These are phyloP conservation scores for Hippolais icterina DNA, from an alignment of 2,113 vertebrate genomes.

Conservation along the genomic window DNA sequence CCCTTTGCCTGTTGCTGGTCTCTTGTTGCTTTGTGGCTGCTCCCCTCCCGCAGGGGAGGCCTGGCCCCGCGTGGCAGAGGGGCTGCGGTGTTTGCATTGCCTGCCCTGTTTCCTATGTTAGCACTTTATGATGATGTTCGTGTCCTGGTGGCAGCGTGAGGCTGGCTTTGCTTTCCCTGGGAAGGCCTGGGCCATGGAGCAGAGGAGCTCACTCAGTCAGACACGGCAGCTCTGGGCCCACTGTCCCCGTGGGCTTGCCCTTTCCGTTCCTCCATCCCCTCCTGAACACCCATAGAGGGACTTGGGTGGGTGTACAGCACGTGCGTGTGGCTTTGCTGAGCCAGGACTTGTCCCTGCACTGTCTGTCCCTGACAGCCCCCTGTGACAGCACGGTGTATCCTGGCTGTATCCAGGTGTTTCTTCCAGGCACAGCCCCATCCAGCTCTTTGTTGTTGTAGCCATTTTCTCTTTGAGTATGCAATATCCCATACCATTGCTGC, in stretches of 20 bases:
- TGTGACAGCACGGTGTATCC: background rate
- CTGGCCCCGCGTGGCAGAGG: rapidly evolving
- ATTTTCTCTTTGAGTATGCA: slow-evolving; percentile 70
- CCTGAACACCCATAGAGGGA: rapidly evolving
- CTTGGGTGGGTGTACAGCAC: background rate
- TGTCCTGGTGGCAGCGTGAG: background rate
- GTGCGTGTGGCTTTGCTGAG: background rate
- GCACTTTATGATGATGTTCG: slow-evolving; percentile 44
- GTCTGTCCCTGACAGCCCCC: background rate
- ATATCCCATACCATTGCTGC: slow-evolving; percentile 69
- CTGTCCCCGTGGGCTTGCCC: no score
- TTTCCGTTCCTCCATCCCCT: background rate
- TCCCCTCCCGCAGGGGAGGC: background rate
- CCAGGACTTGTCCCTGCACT: background rate
- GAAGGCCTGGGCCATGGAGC: background rate
- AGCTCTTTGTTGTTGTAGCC: slow-evolving; percentile 37
- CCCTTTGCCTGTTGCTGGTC: background rate
- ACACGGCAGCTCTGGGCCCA: rapidly evolving
- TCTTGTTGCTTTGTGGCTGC: background rate
- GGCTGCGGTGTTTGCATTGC: background rate
- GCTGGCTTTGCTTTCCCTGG: rapidly evolving
- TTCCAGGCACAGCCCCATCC: background rate
- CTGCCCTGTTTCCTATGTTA: background rate
- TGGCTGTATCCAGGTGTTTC: background rate
- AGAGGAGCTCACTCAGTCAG: rapidly evolving